Evolutionary conservation across 2,113 vertebrate species (phyloP), one percentile per base, ranked within the genome.

Genomic region (Takifugu bimaculatus): DNA sequence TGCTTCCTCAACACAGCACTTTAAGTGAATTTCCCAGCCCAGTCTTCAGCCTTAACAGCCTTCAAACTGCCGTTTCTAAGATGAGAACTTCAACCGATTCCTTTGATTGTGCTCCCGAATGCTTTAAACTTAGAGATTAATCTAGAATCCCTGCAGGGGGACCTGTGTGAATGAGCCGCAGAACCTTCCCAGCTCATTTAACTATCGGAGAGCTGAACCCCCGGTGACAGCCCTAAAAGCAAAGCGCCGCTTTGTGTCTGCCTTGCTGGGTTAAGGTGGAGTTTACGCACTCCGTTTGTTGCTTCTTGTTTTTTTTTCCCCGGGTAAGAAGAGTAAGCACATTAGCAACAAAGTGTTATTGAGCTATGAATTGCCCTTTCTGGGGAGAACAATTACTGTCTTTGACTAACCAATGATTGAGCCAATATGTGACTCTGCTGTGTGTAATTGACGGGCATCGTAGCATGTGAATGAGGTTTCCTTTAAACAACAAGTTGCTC

Each of bases 91-190:
- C 66, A 78, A 83, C 75, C 74, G 64, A 45, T 47, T 72, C 63
- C 6, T 70, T 68, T 67, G 57, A 63, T 60, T 66, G 55, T 61
- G 50, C 69, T 67, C 28, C 70, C 51, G 48, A 68, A 74, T 59
- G 54, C 72, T 75, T 75, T 50, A 63, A 78, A 74, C 72, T 77
- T 57, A 81, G 75, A 83, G 78, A 82, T 78, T 75, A 15, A 64
- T 79, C 63, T 68, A 50, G 39, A 79, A 42, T 35, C 32, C 5
- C 29, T 29, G 29, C 49, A 69, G 6, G 6, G 48, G 1, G 43
- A 69, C 29, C 5, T 35, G 32, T 35, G 32, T 35, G 32, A 68
- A 70, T 72, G 70, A 58, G 47, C 58, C 71, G 70, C 55, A 58
- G 50, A 53, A 39, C 35, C 4, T 39, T 39, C 35, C 9, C 7